A percentile compares a stretch with the other conserved stretches of the same genome.
Conservation (phyloP, 1,140 invertebrate species). For the Colletes latitarsis region DNA sequence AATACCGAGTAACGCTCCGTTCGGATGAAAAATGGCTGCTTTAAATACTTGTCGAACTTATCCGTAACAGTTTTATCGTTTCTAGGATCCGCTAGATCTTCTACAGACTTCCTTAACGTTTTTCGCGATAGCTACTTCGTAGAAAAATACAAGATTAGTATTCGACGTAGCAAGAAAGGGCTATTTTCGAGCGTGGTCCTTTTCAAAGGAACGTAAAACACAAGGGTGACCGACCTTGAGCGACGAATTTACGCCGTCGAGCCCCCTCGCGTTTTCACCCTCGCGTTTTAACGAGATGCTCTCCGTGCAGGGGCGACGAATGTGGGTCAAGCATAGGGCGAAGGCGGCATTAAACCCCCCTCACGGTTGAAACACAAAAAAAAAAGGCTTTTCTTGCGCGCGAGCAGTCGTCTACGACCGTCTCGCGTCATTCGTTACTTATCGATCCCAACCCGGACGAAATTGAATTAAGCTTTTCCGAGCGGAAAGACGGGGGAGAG, state of each 20-base stretch:
- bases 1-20: no score
- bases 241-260: not conserved
- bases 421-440: constrained; percentile 47
- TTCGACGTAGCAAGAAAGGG: no score
- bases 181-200: not conserved
- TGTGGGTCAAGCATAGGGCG: constrained; percentile 29
- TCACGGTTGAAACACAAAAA: not conserved
- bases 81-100: no score
- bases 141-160: no score
- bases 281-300: constrained; percentile 11
- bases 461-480: constrained; percentile 36
- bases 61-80: no score
- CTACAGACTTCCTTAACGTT: no score
- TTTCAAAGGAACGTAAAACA: not conserved
- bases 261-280: not conserved
- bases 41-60: no score
- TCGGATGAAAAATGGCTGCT: no score
- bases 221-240: constrained; percentile 10
- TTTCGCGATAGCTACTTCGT: no score
- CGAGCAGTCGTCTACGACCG: not conserved
- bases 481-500: not conserved
- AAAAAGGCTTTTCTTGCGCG: not conserved
- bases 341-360: constrained; percentile 31
- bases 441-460: constrained; percentile 33
- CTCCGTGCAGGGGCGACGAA: not conserved